Evolutionary conservation across 2,797 vertebrate species (phyloP).

Genomic region (Arrhamphus sclerolepis): DNA sequence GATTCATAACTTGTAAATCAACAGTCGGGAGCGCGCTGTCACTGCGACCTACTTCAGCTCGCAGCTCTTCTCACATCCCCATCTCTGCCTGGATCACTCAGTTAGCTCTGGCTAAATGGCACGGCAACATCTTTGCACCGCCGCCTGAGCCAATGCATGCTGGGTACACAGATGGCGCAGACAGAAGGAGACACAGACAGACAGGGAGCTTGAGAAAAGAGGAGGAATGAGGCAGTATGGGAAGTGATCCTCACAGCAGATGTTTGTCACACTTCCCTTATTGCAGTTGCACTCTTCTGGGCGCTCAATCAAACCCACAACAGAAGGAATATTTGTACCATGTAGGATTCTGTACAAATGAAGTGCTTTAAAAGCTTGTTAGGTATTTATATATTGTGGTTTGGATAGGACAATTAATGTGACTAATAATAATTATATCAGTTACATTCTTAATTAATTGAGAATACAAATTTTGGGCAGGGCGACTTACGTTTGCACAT

Average conservation of each 20-base stretch:
- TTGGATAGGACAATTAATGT: constrained; percentile 16
- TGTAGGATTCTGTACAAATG: constrained; percentile 52
- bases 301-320: constrained; percentile 66
- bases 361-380: constrained; percentile 31
- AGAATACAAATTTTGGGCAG: neutral
- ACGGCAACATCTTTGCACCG: constrained; percentile 56
- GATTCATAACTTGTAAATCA: constrained; percentile 68
- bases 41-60: constrained; percentile 59
- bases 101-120: constrained; percentile 72
- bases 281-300: constrained; percentile 68
- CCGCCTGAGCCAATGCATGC: constrained; percentile 69
- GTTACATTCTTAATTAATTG: too few relatives aligned
- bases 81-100: constrained; percentile 67
- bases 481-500: neutral
- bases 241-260: constrained; percentile 75
- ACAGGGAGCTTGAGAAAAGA: constrained; percentile 15
- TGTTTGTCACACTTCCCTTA: constrained; percentile 77
- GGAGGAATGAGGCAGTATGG: constrained; percentile 40
- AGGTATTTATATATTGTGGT: constrained; percentile 13
- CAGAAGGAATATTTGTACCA: constrained; percentile 58
- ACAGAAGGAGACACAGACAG: constrained; percentile 72
- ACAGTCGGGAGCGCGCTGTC: constrained; percentile 60
- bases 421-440: too few relatives aligned
- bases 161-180: constrained; percentile 79
- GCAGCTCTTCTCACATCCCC: constrained; percentile 50